Percentiles rank a stretch among this genome's conserved stretches.
Evolutionary conservation across 2,888 invertebrate species (phyloP).

Genomic region (Diachrysia chrysitis): DNA sequence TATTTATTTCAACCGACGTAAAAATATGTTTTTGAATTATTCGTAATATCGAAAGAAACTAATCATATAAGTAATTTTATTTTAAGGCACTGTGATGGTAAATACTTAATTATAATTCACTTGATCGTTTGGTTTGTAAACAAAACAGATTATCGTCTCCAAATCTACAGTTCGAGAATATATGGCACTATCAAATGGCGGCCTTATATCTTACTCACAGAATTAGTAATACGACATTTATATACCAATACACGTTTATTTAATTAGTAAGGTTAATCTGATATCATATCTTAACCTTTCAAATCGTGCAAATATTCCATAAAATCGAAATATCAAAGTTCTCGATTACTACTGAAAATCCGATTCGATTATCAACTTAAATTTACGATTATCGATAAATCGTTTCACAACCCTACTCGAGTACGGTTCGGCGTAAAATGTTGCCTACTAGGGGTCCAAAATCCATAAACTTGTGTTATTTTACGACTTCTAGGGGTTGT

Average conservation of each 20-base stretch:
- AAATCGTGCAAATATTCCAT: conserved; percentile 48
- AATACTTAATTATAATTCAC: background rate
- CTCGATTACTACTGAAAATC: conserved; percentile 32
- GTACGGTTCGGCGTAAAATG: conserved; percentile 50
- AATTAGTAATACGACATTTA: conserved; percentile 45
- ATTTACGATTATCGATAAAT: conserved; percentile 45
- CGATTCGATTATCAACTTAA: conserved; percentile 50
- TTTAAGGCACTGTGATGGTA: background rate
- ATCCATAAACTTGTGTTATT: conserved; percentile 69
- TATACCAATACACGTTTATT: conserved; percentile 43
- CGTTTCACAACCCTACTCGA: conserved; percentile 51
- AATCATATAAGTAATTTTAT: no score
- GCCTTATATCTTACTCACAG: conserved; percentile 20
- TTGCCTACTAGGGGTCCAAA: conserved; percentile 56
- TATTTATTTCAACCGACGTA: no score
- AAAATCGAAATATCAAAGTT: conserved; percentile 41
- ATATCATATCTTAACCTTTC: conserved; percentile 35
- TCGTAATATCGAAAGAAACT: no score
- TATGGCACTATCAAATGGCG: background rate
- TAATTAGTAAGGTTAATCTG: conserved; percentile 41
- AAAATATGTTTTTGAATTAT: no score
- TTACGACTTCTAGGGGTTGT: conserved; percentile 74
- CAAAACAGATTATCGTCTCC: background rate
- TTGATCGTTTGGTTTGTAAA: background rate
- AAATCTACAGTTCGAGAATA: background rate